Conservation (phyloP, 2,797 vertebrate species). For the Malacoraja senta region DNA sequence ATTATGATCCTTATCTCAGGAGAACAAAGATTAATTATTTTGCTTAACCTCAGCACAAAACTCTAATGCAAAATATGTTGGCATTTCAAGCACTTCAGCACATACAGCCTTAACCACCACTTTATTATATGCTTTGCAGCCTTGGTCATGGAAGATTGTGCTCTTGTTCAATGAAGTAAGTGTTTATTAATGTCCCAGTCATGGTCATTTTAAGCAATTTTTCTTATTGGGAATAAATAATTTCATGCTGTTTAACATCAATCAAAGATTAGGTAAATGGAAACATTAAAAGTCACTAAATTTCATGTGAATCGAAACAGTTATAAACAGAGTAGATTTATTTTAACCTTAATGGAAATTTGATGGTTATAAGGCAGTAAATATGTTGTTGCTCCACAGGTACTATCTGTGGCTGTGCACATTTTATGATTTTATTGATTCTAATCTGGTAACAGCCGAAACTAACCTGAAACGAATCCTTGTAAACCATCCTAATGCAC, state of each 20-base stretch:
- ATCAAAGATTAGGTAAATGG: not conserved
- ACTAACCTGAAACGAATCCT: not conserved
- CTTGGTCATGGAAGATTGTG: not conserved
- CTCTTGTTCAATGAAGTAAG: not conserved
- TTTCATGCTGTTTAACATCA: no score
- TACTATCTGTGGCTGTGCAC: not conserved
- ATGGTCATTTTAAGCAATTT: not conserved
- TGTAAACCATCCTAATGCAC: not conserved
- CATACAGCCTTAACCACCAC: not conserved
- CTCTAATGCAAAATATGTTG: not conserved
- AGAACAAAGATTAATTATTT: constrained; percentile 30
- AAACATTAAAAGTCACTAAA: not conserved
- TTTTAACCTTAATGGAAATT: not conserved
- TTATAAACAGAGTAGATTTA: not conserved
- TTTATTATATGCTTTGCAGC: not conserved
- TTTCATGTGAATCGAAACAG: not conserved
- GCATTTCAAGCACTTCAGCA: not conserved
- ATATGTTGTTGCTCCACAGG: not conserved
- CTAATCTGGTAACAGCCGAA: not conserved
- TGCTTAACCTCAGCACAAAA: not conserved
- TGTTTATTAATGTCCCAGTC: not conserved
- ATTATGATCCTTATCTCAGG: constrained; percentile 26
- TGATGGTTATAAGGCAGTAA: not conserved
- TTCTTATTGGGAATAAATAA: not conserved
- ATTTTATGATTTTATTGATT: not conserved